phyloP scores from a whole-genome alignment of 2,113 vertebrate genomes.

The Coregonus clupeaformis region DNA sequence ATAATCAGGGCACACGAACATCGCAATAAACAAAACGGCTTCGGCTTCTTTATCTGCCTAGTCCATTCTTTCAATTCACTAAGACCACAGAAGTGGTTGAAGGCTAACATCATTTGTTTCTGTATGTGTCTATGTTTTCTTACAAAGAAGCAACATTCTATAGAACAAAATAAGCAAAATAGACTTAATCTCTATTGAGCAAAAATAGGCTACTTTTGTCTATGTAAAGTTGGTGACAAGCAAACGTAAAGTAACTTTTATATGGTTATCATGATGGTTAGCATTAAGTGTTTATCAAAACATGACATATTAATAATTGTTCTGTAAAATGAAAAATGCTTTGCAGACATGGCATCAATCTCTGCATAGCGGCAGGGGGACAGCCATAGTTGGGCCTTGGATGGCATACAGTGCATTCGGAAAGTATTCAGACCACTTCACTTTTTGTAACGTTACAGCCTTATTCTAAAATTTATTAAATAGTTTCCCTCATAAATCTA shows the following conservation, averaged over 20 bases:
- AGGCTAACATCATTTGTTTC: constrained; percentile 57
- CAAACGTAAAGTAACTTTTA: too few species aligned
- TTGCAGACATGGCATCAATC: constrained; percentile 35
- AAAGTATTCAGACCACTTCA: too few species aligned
- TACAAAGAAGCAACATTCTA: not conserved
- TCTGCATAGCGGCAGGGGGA: constrained; percentile 31
- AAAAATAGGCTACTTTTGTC: too few species aligned
- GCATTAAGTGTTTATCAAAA: not conserved
- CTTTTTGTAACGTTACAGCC: too few species aligned
- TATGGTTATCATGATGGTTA: too few species aligned
- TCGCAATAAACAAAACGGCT: constrained; percentile 67
- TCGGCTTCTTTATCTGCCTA: constrained; percentile 56
- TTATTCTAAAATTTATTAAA: too few species aligned
- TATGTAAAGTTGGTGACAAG: too few species aligned
- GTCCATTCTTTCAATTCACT: constrained; percentile 63
- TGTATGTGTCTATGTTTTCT: constrained; percentile 30
- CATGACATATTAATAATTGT: not conserved
- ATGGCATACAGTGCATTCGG: too few species aligned
- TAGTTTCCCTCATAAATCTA: too few species aligned
- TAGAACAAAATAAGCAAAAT: not conserved
- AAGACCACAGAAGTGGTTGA: constrained; percentile 44
- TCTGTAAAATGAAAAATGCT: constrained; percentile 37
- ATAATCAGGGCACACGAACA: constrained; percentile 69
- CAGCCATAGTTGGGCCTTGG: too few species aligned
- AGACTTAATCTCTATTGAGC: too few species aligned